Evolutionary conservation across 1,140 invertebrate species (phyloP), one percentile per base, ranked within the genome.

Genomic region (Conus betulinus): DNA sequence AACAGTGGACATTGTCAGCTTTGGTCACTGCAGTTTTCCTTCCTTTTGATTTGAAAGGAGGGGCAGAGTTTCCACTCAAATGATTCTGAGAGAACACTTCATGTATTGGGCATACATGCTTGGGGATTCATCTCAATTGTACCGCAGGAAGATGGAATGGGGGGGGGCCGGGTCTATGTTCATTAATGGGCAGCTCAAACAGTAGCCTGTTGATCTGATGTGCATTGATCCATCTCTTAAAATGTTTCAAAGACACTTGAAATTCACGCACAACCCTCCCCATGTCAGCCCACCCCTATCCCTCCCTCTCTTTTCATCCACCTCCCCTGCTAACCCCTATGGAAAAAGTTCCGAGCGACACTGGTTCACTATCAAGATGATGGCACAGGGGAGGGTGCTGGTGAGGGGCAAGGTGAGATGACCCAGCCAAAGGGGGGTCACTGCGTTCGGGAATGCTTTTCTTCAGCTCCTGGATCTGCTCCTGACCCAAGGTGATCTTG

Each of bases 401-500:
- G 85, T 10, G 85, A 87, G 39, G 85, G 76, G 23, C 51, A 74
- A 52, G 85, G 51, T 0, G 53, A n/a, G 85, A 78, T 5, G 39
- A 55, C 39, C 7, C 17, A 20, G 51, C 51, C 8, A 52, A 4
- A 23, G 5, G 3, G 10, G 71, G 53, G 20, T 10, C 71, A n/a
- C 6, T 13, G 71, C 51, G 71, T 27, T 89, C 91, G 2, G 92
- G 93, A 74, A 95, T 95, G 90, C 93, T 95, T 83, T 93, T 92
- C 83, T 93, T 91, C 7, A 95, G 87, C 55, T 93, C 94, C 71
- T 89, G 55, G n/a, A 98, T 95, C 95, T 98, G 98, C 95, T 98
- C 97, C 94, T 98, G 97, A 60, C 97, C 97, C 81, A 98, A 96
- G 93, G 97, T 97, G 89, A 98, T 98, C 95, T 98, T 98, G 93